Percentiles rank a stretch among this genome's conserved stretches.
Conservation (phyloP, 1,140 invertebrate genomes). For the Neodiprion lecontei region DNA sequence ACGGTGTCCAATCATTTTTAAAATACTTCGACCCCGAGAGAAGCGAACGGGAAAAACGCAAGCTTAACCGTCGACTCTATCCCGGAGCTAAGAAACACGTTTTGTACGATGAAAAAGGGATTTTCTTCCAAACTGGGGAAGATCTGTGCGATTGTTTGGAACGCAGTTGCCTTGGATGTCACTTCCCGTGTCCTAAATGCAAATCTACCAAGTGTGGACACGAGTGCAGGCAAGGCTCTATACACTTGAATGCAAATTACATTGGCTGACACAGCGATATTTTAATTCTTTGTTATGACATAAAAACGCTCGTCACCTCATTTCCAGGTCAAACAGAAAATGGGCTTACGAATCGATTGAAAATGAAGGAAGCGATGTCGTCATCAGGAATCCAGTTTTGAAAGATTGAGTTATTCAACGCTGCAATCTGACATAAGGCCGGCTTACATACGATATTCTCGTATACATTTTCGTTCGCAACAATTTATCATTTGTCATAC, state of each 20-base stretch:
- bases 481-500: no score
- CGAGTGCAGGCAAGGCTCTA: conserved; percentile 64
- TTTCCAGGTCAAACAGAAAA: conserved; percentile 50
- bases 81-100: conserved; percentile 44
- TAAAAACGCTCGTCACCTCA: conserved; percentile 9
- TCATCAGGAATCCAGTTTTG: conserved; percentile 38
- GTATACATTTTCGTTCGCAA: no score
- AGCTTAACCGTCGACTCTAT: conserved; percentile 53
- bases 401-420: conserved; percentile 27
- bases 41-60: conserved; percentile 56
- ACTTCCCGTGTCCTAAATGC: conserved; percentile 81
- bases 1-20: conserved; percentile 51
- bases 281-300: neutral
- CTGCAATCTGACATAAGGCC: no score
- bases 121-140: conserved; percentile 60
- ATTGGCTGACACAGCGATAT: neutral
- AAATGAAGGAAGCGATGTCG: conserved; percentile 52
- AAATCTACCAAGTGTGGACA: conserved; percentile 68
- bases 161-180: conserved; percentile 76
- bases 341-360: conserved; percentile 55
- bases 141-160: conserved; percentile 84
- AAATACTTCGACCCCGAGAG: conserved; percentile 57
- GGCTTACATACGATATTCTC: no score
- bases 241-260: no score
- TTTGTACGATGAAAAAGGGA: conserved; percentile 56